Percentiles rank a stretch among this genome's conserved stretches.
These are phyloP conservation scores for Phrynocephalus versicolor DNA, from an alignment of 2,113 vertebrate species.

Conservation along the genomic window DNA sequence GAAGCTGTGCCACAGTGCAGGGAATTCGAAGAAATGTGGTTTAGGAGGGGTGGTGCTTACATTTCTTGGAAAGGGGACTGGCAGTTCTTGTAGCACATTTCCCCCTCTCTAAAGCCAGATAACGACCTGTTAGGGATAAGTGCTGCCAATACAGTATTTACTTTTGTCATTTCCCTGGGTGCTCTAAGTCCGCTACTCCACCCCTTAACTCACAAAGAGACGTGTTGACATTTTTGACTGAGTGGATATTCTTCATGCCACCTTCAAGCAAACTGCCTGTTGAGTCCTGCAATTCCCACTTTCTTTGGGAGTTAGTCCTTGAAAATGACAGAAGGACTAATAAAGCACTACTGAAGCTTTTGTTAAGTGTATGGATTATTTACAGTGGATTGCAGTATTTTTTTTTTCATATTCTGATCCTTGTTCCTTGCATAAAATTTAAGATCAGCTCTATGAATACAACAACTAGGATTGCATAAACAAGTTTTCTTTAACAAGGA, in stretches of 20 bases:
- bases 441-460: not conserved
- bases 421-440: not conserved
- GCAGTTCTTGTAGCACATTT: not conserved
- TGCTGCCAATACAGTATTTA: constrained; percentile 4
- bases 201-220: not conserved
- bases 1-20: not conserved
- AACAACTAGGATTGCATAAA: not conserved
- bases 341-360: not conserved
- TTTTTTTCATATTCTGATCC: not conserved
- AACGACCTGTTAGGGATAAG: not conserved
- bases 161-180: not conserved
- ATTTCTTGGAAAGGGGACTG: not conserved
- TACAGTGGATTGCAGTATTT: not conserved
- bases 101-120: not conserved
- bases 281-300: not conserved
- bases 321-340: not conserved
- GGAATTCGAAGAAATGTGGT: not conserved
- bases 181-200: not conserved
- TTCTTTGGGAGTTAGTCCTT: not conserved
- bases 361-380: not conserved
- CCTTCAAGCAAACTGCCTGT: not conserved
- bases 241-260: not conserved
- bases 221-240: not conserved
- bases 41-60: not conserved
- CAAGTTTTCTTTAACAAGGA: not conserved